Base-by-base conservation (phyloP, 2,113 vertebrate species). In the Ophiodon elongatus region DNA sequence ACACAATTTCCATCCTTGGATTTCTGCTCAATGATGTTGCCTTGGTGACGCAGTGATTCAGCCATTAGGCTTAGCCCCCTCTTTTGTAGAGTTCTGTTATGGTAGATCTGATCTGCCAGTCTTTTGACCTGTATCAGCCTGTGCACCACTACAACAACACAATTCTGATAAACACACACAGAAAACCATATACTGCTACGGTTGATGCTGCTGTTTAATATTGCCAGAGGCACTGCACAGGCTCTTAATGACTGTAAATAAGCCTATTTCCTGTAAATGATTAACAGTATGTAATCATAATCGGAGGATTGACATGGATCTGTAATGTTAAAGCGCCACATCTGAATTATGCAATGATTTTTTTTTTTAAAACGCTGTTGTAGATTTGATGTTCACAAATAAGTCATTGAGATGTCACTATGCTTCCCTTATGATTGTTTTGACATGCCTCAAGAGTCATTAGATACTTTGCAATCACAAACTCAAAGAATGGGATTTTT, bases 31-130 rank as follows among this genome's bases (percentile, higher is more conserved):
- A 59, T 75, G 82, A 87, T 73, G 88, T 92, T 88, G 86, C 85
- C 88, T 75, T 91, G 85, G 84, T 88, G 87, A 92, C 50, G 33
- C 73, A 79, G 70, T 82, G 87, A 79, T 83, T 83, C 79, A 85
- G 64, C 75, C 87, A 85, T 82, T 70, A 81, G 76, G 59, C 41
- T 79, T 65, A 88, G 76, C 73, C 86, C 66, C 64, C 60, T 78
- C 85, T 87, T 88, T 83, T 89, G 85, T 87, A 84, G 80, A 83
- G 88, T 80, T 83, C 37, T 83, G 80, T 74, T 74, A 56, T 82
- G 52, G 73, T 84, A 70, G 85, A 80, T 69, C 71, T 57, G 69
- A 69, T 73, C 72, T 76, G 78, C 73, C 73, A 47, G 77, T 85
- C 68, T 85, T 69, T 69, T 88, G 82, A 85, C 82, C 84, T 73